Evolutionary conservation across 2,888 invertebrate genomes (phyloP).

Genomic region (Xestia xanthographa): DNA sequence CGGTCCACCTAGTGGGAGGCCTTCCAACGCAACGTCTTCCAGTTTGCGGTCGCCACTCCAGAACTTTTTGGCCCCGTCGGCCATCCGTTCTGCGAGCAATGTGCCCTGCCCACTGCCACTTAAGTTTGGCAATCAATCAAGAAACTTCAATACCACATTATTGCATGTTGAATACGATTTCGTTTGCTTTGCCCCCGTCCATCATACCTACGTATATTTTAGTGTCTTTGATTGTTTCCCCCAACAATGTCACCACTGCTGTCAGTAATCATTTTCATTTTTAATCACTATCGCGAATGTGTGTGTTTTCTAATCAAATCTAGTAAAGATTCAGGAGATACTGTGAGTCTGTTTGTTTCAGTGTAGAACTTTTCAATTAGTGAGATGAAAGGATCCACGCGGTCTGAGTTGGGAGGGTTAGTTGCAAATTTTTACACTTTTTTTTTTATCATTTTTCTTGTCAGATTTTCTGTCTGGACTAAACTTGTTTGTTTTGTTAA

Average conservation of each 20-base stretch:
- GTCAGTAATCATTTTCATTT: constrained; percentile 7
- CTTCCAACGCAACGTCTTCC: no score
- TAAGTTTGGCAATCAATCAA: no score
- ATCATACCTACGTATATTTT: background rate
- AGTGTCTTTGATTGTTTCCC: background rate
- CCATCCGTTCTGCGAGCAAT: no score
- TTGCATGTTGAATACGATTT: background rate
- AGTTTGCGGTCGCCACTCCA: no score
- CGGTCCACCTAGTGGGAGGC: no score
- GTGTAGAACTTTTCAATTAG: constrained; percentile 58
- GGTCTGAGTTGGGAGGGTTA: constrained; percentile 29
- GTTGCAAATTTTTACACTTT: constrained; percentile 20
- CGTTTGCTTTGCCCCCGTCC: background rate
- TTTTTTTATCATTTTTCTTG: constrained; percentile 33
- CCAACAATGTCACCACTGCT: constrained; percentile 7
- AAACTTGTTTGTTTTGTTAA: constrained; percentile 19
- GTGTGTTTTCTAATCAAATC: constrained; percentile 40
- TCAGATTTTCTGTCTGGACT: background rate
- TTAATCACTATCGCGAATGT: constrained; percentile 15
- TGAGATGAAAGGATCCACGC: constrained; percentile 52
- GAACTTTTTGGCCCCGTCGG: no score
- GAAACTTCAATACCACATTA: background rate
- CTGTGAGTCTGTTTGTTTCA: constrained; percentile 40
- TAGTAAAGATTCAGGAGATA: constrained; percentile 50
- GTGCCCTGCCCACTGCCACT: no score